Conservation (phyloP, 2,888 invertebrate species). For the Notodonta dromedarius region DNA sequence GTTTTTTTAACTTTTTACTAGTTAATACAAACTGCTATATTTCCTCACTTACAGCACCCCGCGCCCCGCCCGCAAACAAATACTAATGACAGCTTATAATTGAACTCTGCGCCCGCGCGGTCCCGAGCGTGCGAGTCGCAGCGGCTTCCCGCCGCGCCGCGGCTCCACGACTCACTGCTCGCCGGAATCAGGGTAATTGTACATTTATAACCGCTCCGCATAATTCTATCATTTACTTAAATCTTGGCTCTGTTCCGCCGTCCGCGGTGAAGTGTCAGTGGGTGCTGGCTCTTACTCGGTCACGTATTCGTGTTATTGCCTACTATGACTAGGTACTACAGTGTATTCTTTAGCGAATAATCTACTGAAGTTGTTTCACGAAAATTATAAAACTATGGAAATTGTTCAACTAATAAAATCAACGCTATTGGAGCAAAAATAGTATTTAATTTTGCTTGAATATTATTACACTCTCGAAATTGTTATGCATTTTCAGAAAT, state of each 20-base stretch:
- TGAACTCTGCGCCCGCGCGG: neutral
- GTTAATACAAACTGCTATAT: neutral
- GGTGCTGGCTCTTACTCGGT: neutral
- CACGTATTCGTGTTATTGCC: neutral
- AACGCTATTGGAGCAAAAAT: too few species aligned
- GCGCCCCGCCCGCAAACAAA: too few species aligned
- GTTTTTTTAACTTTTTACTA: too few species aligned
- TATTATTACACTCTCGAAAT: too few species aligned
- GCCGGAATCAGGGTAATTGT: neutral
- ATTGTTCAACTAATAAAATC: too few species aligned
- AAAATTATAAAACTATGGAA: too few species aligned
- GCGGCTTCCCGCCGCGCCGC: neutral
- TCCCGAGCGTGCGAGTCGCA: neutral
- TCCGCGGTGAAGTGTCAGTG: neutral
- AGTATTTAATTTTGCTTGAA: too few species aligned
- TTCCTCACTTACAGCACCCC: neutral
- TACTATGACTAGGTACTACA: neutral
- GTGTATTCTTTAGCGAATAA: too few species aligned
- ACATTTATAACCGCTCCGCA: conserved; percentile 4
- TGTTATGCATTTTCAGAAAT: too few species aligned
- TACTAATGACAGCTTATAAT: neutral
- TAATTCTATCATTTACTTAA: conserved; percentile 2
- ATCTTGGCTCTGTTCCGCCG: neutral
- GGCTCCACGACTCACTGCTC: neutral
- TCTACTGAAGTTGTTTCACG: too few species aligned